These are phyloP conservation scores for Brachionus manjavacas DNA, from an alignment of 1,140 invertebrate species.

Conservation along the genomic window DNA sequence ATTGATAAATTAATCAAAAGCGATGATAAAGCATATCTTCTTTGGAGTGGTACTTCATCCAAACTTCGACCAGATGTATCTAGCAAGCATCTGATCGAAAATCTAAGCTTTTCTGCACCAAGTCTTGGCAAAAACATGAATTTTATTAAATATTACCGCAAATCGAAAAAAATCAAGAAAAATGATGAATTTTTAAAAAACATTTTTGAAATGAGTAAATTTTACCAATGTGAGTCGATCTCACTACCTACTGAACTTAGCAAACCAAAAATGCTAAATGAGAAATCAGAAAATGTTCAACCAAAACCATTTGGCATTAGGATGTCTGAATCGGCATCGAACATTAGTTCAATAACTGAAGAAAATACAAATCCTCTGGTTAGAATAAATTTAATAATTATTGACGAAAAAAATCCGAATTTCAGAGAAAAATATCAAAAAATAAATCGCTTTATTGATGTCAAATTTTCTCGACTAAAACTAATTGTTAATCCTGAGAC, in stretches of 20 bases:
- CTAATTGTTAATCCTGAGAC: constrained; percentile 80
- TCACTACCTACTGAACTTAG: constrained; percentile 64
- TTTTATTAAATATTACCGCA: neutral
- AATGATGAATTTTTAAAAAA: constrained; percentile 15
- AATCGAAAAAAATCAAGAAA: constrained; percentile 5
- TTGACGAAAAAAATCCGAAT: constrained; percentile 63
- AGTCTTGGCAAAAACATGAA: constrained; percentile 22
- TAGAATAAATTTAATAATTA: constrained; percentile 62
- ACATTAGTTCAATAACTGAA: neutral
- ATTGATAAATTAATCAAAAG: constrained; percentile 11
- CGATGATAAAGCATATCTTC: constrained; percentile 7
- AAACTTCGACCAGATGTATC: neutral
- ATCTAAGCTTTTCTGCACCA: constrained; percentile 1
- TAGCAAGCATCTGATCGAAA: neutral
- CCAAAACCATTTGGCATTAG: neutral
- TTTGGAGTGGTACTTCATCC: neutral
- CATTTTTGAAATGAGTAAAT: neutral
- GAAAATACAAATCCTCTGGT: constrained; percentile 58
- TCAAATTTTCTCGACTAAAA: constrained; percentile 86
- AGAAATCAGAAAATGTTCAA: constrained; percentile 26
- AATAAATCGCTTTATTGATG: constrained; percentile 62
- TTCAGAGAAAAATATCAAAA: constrained; percentile 62
- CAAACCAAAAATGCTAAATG: constrained; percentile 47
- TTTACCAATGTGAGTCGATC: constrained; percentile 64
- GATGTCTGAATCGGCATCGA: neutral